phyloP scores from a whole-genome alignment of 2,888 invertebrate genomes.

The Drosophila fulvimacula region DNA sequence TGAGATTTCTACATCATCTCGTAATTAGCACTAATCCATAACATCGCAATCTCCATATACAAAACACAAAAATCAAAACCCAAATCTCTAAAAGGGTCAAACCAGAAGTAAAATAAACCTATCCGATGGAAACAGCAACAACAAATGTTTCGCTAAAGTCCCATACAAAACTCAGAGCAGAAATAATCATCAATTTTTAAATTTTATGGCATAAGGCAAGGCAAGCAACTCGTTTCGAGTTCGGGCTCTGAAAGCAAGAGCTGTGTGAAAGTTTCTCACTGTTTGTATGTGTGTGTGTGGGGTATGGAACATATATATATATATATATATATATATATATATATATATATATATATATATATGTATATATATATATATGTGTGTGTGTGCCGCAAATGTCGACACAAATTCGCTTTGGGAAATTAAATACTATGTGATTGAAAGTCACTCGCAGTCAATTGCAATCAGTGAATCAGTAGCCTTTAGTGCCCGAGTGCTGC shows the following conservation, averaged over 20 bases:
- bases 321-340: too few relatives aligned
- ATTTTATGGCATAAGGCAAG: slow-evolving; percentile 55
- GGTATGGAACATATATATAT: not conserved
- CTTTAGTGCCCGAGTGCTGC: slow-evolving; percentile 32
- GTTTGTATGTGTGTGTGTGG: not conserved
- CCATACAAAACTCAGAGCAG: slow-evolving; percentile 27
- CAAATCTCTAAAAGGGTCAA: slow-evolving; percentile 10
- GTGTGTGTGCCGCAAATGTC: slow-evolving; percentile 2
- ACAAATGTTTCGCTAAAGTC: slow-evolving; percentile 27
- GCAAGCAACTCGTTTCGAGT: slow-evolving; percentile 7
- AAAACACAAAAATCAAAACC: slow-evolving; percentile 1
- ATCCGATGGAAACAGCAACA: slow-evolving; percentile 4
- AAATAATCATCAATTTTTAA: slow-evolving; percentile 67
- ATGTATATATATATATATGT: not conserved
- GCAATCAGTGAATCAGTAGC: slow-evolving; percentile 32
- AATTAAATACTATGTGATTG: slow-evolving; percentile 65
- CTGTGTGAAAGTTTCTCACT: not conserved
- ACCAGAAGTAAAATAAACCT: not conserved
- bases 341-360: not conserved
- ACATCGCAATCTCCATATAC: not conserved
- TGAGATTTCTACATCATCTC: not conserved
- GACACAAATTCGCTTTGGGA: slow-evolving; percentile 65
- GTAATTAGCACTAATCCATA: slow-evolving; percentile 3
- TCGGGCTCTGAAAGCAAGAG: not conserved
- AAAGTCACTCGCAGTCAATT: slow-evolving; percentile 55